A percentile compares a stretch with the other conserved stretches of the same genome.
These are phyloP conservation scores for Muscicapa comitata DNA, from an alignment of 2,797 vertebrate species.

Conservation along the genomic window DNA sequence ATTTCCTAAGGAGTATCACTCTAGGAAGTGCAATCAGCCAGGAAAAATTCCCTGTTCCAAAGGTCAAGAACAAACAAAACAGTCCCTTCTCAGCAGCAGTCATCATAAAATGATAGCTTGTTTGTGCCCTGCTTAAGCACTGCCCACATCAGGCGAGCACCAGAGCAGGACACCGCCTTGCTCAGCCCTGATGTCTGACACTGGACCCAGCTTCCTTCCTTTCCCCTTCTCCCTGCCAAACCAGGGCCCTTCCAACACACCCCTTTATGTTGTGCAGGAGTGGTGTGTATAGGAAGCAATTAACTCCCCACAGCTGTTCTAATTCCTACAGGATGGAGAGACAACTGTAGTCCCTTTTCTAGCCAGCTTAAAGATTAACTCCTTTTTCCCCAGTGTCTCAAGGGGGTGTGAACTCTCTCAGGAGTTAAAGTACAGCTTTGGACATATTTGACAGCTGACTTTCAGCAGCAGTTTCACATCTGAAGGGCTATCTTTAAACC, in stretches of 20 bases:
- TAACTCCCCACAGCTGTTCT: conserved; percentile 36
- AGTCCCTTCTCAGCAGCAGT: not conserved
- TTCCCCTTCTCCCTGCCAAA: not conserved
- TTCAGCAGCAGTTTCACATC: not conserved
- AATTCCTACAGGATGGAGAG: not conserved
- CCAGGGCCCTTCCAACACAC: not conserved
- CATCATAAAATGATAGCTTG: not conserved
- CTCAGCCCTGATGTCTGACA: not conserved
- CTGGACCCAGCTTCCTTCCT: not conserved
- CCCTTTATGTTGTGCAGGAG: not conserved
- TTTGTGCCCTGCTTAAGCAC: not conserved
- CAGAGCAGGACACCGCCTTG: fast-evolving
- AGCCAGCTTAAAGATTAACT: not conserved
- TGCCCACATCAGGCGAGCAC: not conserved
- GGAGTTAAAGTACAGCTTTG: not conserved
- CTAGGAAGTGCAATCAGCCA: not conserved
- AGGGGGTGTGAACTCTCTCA: fast-evolving
- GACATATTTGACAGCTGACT: not conserved
- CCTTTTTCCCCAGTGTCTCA: not conserved
- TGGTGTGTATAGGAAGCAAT: conserved; percentile 32
- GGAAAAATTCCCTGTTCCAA: not conserved
- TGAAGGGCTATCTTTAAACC: not conserved
- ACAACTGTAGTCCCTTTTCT: not conserved
- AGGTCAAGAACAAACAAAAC: not conserved
- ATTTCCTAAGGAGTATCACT: not conserved